Base-by-base conservation (phyloP, 2,888 invertebrate genomes). In the Pediacus dermestoides region DNA sequence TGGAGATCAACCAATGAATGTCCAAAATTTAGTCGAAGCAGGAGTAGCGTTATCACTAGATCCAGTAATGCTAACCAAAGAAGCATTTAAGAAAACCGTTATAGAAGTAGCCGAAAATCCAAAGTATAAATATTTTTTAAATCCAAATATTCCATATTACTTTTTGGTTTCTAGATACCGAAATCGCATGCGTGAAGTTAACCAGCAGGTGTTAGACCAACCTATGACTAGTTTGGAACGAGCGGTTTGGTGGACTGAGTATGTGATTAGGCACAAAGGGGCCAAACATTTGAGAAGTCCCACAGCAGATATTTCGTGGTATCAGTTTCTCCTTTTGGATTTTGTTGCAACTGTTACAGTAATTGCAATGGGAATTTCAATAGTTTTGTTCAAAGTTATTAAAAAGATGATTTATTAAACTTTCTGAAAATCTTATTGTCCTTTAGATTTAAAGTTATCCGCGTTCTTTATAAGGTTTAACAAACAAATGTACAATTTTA, bases 281-380 rank as follows among this genome's bases (percentile, higher is more conserved):
- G 72, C 74, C 0, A 60, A 60, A 3, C 70, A 72, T 46, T 61
- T 76, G 3, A 68, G 71, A 7, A 71, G 74, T 4, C 64, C 73
- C 7, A 64, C 62, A 1, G 70, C 68, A 6, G 72, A 71, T 11
- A 46, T 69, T 3, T 55, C 67, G 3, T 67, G 67, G 47, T 48
- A 63, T 18, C 61, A 68, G 50, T 73, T 72, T 48, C 71, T 70
- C 31, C 52, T 73, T 52, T 23, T 75, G 25, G 74, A 76, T 48
- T 52, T 61, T 1, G 37, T 58, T 9, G 46, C 37, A 2, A 4
- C 14, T 28, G 14, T 28, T 28, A n/a, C n/a, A n/a, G n/a, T n/a
- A n/a, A n/a, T n/a, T n/a, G n/a, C n/a, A n/a, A n/a, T n/a, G n/a
- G n/a, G n/a, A n/a, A n/a, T n/a, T n/a, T n/a, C n/a, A n/a, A n/a